Base-by-base conservation (phyloP, 2,113 vertebrate species). In the Podilymbus podiceps region DNA sequence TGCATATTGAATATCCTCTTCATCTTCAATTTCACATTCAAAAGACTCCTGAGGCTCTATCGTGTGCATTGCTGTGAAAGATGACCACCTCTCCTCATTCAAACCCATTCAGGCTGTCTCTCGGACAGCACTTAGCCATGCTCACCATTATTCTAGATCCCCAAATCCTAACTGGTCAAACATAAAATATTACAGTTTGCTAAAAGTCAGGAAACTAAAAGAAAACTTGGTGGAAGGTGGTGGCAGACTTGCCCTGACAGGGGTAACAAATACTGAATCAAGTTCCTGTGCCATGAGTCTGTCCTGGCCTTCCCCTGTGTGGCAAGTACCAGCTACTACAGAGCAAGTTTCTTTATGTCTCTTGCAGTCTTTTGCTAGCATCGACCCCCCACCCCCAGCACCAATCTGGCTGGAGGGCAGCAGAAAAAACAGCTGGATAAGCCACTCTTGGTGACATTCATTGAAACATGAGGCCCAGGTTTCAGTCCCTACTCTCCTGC, bases 61-160 rank as follows among this genome's bases (percentile, higher is more conserved):
- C 28, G 11, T 46, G 40, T 49, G 6, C 47, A 30, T 21, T 1
- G 3, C 0, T 0, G 25, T 38, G 18, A n/a, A 83, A 38, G 49
- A 35, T 13, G 19, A 83, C 30, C 30, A 62, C 3, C 5, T 83
- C 38, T 66, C 11, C 18, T 73, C 35, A 15, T 44, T 67, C 40
- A 73, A 46, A 74, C 31, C 8, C 52, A 15, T 10, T 27, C 9
- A 44, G 33, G 28, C 18, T 55, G 20, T 76, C 21, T 47, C 25
- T 79, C 35, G 12, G 25, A 33, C 14, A 60, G 27, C 16, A 49
- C 17, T 74, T 66, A 60, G 11, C 8, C 5, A 4, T 31, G 10
- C 13, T 78, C 14, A 30, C 9, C 1, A 0, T 81, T 82, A 38
- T 56, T 78, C 27, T 53, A n/a, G 14, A 49, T 52, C 11, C 6